These are phyloP conservation scores for Neelides folsomi DNA, from an alignment of 2,888 invertebrate species.

Conservation along the genomic window DNA sequence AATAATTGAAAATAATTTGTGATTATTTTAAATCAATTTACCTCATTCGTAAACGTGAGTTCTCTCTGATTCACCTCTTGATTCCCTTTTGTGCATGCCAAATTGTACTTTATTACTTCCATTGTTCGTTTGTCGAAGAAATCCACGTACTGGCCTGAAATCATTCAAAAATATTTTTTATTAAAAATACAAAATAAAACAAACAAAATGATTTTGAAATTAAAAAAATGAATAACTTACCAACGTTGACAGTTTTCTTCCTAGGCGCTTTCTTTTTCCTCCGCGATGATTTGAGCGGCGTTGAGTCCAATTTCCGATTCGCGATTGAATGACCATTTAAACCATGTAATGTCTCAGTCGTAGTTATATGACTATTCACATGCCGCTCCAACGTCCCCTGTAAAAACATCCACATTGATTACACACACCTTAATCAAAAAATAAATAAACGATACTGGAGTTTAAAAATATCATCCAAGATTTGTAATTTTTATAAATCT, in stretches of 20 bases:
- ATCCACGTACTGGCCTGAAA: conserved; percentile 80
- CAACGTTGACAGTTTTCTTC: conserved; percentile 30
- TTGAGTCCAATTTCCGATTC: conserved; percentile 57
- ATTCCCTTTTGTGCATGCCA: conserved; percentile 48
- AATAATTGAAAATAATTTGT: neutral
- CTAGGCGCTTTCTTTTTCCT: conserved; percentile 75
- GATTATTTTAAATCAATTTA: conserved; percentile 1
- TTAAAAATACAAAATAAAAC: neutral
- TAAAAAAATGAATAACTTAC: conserved; percentile 13
- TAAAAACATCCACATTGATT: conserved; percentile 35
- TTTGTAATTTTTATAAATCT: neutral
- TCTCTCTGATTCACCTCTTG: conserved; percentile 38
- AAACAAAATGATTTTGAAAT: neutral
- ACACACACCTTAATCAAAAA: no score
- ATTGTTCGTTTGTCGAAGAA: conserved; percentile 84
- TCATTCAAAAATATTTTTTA: conserved; percentile 7
- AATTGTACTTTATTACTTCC: conserved; percentile 76
- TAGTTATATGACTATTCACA: conserved; percentile 76
- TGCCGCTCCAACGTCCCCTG: conserved; percentile 76
- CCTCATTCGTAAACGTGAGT: conserved; percentile 14
- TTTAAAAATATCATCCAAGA: neutral
- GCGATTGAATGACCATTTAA: conserved; percentile 38
- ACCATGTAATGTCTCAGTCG: conserved; percentile 45
- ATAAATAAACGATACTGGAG: no score
- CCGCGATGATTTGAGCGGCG: conserved; percentile 63